phyloP scores from a whole-genome alignment of 2,797 vertebrate genomes.

The Dendrocincla fuliginosa region DNA sequence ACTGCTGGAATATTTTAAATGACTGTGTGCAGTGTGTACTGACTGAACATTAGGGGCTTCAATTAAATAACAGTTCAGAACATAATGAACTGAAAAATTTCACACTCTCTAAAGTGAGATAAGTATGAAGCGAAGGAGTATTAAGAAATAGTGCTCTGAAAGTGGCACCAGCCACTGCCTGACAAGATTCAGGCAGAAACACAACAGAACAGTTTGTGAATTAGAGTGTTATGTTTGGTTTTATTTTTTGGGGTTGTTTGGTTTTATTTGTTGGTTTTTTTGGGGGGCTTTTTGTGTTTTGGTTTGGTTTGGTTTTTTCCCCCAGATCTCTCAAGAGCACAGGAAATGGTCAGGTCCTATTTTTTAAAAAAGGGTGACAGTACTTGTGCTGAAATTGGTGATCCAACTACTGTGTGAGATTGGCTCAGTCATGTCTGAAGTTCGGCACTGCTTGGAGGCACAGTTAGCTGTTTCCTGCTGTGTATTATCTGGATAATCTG shows the following conservation, averaged over 20 bases:
- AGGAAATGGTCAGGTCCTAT: background rate
- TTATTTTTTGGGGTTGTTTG: background rate
- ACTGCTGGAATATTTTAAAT: constrained; percentile 72
- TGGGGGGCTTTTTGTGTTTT: no score
- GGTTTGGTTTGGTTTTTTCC: background rate
- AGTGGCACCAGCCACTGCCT: constrained; percentile 15
- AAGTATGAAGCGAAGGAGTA: constrained; percentile 59
- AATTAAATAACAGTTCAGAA: constrained; percentile 72
- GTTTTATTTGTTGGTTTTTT: background rate
- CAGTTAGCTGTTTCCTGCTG: background rate
- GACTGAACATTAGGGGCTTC: constrained; percentile 63
- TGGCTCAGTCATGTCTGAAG: background rate
- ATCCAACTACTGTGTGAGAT: background rate
- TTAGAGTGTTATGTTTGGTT: background rate
- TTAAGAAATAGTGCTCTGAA: constrained; percentile 55
- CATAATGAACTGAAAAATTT: constrained; percentile 75
- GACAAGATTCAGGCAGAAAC: constrained; percentile 24
- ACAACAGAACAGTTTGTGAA: constrained; percentile 14
- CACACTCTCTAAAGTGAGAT: constrained; percentile 69
- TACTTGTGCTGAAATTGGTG: background rate
- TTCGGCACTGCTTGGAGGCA: background rate
- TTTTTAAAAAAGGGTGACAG: background rate
- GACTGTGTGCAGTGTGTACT: constrained; percentile 65
- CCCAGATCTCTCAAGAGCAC: background rate
- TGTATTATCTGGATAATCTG: background rate